Evolutionary conservation across 2,113 vertebrate species (phyloP), one percentile per base, ranked within the genome.

Genomic region (Ursus arctos): DNA sequence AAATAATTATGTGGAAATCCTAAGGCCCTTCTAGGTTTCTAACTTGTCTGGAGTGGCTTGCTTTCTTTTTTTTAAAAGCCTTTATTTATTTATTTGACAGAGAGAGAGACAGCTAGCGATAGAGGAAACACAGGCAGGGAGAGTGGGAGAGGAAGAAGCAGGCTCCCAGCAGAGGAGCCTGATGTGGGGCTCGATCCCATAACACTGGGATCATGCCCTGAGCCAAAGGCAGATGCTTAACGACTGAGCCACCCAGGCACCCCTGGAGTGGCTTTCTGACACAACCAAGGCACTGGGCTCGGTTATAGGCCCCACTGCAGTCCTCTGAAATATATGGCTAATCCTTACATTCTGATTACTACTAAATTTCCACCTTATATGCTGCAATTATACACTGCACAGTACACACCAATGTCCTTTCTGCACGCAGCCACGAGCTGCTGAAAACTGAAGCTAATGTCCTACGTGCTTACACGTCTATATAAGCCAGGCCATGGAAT

Each of bases 1-100:
- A 93, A 97, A 91, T 94, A 77, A 88, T 93, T 33, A 59, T n/a
- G 36, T 77, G 69, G 96, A 95, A 85, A 93, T 87, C 10, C 57
- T 94, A 92, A 96, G 51, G 59, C 22, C 82, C 55, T 96, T 93
- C 74, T 28, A 89, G 61, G 63, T 88, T 96, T 92, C 69, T 86
- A 40, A 86, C 85, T 83, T 87, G 85, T 95, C 43, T 72, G 40
- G 82, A 94, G 63, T 5, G 28, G 77, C 61, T 96, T 96, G 91
- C 84, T 53, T 43, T 43, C 43, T 43, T 43, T 6, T 43, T 43
- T 43, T 6, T 43, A 4, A 43, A 43, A 43, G 43, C 1, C 43
- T 43, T 43, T 43, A 43, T 43, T 43, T 43, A 43, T 43, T 43
- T 43, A 43, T 43, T 43, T 43, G 43, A 43, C 43, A 43, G 43